Percentiles rank a stretch among this genome's conserved stretches.
Evolutionary conservation across 2,113 vertebrate species (phyloP).

Genomic region (Mystacornis crossleyi): DNA sequence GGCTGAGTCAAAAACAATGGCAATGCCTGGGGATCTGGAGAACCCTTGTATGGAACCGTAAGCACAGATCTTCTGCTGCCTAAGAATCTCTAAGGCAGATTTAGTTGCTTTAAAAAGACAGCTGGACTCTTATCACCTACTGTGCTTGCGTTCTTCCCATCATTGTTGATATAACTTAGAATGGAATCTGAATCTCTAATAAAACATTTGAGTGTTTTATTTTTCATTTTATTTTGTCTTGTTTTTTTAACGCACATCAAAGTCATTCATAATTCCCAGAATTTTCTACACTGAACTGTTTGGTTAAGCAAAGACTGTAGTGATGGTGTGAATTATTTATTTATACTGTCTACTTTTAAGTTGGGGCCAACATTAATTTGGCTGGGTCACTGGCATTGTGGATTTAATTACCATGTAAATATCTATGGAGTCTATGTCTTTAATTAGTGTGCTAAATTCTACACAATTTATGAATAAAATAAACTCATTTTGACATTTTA

Average conservation of each 20-base stretch:
- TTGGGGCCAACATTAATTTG: constrained; percentile 65
- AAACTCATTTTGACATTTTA: constrained; percentile 39
- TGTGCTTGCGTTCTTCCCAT: not conserved
- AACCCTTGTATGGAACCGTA: not conserved
- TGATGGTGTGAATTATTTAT: constrained; percentile 69
- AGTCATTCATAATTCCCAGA: constrained; percentile 48
- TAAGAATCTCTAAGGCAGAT: not conserved
- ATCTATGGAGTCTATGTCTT: constrained; percentile 27
- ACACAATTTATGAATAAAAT: constrained; percentile 64
- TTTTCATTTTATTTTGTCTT: constrained; percentile 34
- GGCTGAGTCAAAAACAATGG: not conserved
- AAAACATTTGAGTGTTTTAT: constrained; percentile 49
- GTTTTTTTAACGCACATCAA: constrained; percentile 32
- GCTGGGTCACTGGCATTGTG: constrained; percentile 53
- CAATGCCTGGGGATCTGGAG: not conserved
- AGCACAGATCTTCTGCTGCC: not conserved
- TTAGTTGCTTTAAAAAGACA: not conserved
- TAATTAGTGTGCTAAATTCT: constrained; percentile 53
- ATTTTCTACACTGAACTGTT: constrained; percentile 54
- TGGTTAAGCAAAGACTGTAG: constrained; percentile 30
- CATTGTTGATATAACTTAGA: constrained; percentile 48
- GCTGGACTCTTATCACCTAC: not conserved
- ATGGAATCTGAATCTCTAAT: constrained; percentile 35
- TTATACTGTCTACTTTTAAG: constrained; percentile 65
- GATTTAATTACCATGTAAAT: constrained; percentile 66